phyloP scores from a whole-genome alignment of 1,140 invertebrate species.

The Mactra quadrangularis region DNA sequence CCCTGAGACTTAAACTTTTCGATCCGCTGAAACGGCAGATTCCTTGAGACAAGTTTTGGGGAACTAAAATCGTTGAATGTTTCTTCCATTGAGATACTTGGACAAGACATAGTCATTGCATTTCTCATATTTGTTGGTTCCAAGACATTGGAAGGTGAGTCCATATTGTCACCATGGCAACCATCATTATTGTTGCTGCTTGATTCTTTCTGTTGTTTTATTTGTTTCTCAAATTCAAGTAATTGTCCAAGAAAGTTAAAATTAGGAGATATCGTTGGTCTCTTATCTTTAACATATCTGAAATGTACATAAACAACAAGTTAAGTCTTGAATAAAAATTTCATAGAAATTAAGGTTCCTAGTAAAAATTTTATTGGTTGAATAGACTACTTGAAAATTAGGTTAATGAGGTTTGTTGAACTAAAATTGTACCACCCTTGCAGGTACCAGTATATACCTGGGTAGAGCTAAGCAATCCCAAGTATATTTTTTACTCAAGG shows the following conservation, averaged over 20 bases:
- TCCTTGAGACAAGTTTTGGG: constrained; percentile 41
- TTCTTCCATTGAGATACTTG: constrained; percentile 8
- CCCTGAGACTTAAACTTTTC: constrained; percentile 42
- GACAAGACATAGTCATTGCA: constrained; percentile 30
- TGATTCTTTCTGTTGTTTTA: constrained; percentile 68
- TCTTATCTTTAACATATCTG: constrained; percentile 91
- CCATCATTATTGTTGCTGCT: constrained; percentile 41
- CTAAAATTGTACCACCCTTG: too few species aligned
- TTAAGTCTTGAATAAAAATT: too few species aligned
- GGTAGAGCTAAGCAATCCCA: too few species aligned
- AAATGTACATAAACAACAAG: constrained; percentile 65
- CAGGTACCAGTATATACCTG: too few species aligned
- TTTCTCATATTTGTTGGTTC: not conserved
- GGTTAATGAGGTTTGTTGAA: too few species aligned
- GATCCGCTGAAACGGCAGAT: constrained; percentile 7
- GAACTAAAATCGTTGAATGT: constrained; percentile 18
- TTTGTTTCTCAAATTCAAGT: constrained; percentile 85
- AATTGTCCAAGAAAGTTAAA: constrained; percentile 88
- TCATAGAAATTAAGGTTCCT: not conserved
- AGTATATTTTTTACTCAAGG: too few species aligned
- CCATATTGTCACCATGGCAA: constrained; percentile 5
- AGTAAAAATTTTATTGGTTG: not conserved
- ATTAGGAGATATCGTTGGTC: constrained; percentile 96
- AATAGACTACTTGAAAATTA: not conserved
- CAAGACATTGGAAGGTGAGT: constrained; percentile 13